A percentile compares a stretch with the other conserved stretches of the same genome.
phyloP scores from a whole-genome alignment of 1,140 invertebrate genomes.

The Octopus bimaculoides region DNA sequence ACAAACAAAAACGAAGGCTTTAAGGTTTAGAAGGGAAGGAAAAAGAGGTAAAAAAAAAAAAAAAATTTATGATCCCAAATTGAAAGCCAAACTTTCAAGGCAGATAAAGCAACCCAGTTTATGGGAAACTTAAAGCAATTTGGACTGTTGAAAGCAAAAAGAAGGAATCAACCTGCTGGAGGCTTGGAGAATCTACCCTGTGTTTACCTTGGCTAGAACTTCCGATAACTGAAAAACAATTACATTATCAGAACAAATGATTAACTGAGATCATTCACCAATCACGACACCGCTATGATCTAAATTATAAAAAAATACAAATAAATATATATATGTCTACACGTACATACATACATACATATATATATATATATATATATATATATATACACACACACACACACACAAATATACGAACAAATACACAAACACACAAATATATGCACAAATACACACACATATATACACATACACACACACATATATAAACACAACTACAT shows the following conservation, averaged over 20 bases:
- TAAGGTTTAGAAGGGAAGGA: no score
- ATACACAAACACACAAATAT: not conserved
- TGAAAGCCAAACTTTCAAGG: no score
- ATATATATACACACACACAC: not conserved
- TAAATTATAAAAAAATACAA: not conserved
- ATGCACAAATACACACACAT: not conserved
- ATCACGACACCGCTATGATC: not conserved
- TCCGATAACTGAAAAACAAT: conserved; percentile 7
- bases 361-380: not conserved
- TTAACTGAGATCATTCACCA: not conserved
- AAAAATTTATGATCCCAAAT: no score
- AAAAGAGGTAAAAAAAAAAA: no score
- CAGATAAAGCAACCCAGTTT: no score
- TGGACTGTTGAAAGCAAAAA: no score
- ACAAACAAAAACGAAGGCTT: no score
- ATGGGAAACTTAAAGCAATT: no score
- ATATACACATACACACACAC: not conserved
- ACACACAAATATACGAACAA: not conserved
- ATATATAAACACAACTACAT: not conserved
- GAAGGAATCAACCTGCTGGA: no score
- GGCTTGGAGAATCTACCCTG: no score
- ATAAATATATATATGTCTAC: not conserved
- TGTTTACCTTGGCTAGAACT: conserved; percentile 3
- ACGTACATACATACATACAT: not conserved
- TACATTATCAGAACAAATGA: not conserved